Conservation (phyloP, 2,797 vertebrate genomes). For the Octomys mimax region DNA sequence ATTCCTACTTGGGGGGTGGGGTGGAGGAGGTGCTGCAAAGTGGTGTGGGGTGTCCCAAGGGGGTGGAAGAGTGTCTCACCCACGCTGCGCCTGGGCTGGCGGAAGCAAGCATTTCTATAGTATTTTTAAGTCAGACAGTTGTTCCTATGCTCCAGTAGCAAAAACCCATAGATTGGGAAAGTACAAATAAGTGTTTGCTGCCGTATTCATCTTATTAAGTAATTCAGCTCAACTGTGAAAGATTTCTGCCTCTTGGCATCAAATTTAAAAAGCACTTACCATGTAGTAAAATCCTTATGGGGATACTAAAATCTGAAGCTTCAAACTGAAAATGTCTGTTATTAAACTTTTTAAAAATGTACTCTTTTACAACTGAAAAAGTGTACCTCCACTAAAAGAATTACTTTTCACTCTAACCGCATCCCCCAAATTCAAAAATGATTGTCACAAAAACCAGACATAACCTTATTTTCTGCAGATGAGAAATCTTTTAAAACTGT, state of each 20-base stretch:
- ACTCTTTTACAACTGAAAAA: neutral
- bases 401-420: constrained; percentile 29
- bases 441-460: neutral
- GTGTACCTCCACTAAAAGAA: neutral
- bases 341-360: neutral
- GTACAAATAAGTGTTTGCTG: neutral
- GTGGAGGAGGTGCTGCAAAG: too few species aligned
- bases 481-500: constrained; percentile 16
- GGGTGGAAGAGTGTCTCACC: too few species aligned
- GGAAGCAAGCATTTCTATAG: neutral
- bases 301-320: neutral
- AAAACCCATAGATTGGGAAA: neutral
- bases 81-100: too few species aligned
- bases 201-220: neutral
- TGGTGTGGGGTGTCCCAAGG: too few species aligned
- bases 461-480: constrained; percentile 36
- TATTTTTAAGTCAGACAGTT: neutral
- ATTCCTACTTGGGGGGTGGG: too few species aligned
- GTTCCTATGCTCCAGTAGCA: neutral
- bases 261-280: constrained; percentile 26
- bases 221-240: constrained; percentile 5
- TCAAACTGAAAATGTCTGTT: neutral
- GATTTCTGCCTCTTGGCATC: neutral
- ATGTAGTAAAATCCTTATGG: neutral
- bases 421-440: neutral